Evolutionary conservation across 2,113 vertebrate genomes (phyloP).

Genomic region (Terrapene triunguis): DNA sequence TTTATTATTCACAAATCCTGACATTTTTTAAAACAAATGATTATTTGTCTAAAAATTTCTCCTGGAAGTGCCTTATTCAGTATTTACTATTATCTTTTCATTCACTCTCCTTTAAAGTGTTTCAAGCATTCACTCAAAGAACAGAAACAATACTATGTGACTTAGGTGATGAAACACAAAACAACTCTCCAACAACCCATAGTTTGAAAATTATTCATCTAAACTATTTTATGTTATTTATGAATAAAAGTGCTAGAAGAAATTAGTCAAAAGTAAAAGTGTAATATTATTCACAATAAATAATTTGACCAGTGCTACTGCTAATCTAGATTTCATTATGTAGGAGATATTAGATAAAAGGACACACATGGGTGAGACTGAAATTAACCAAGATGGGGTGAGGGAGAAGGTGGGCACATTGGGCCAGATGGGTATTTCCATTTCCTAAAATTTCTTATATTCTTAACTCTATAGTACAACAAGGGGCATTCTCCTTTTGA

Average conservation of each 20-base stretch:
- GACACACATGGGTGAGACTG: neutral
- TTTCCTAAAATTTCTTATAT: conserved; percentile 34
- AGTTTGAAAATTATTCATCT: neutral
- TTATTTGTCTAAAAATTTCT: neutral
- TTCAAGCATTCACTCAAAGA: neutral
- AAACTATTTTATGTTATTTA: neutral
- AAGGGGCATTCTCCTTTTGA: conserved; percentile 42
- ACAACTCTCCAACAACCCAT: neutral
- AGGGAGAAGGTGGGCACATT: neutral
- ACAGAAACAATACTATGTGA: neutral
- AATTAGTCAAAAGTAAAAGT: neutral
- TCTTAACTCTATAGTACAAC: neutral
- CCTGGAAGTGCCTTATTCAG: neutral
- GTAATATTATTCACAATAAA: neutral
- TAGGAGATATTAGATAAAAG: neutral
- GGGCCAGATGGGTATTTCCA: neutral
- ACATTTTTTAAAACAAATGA: neutral
- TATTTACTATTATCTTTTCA: neutral
- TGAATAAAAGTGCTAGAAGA: neutral
- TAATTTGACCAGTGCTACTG: neutral
- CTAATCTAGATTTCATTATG: neutral
- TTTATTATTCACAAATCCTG: neutral
- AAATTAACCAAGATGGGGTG: neutral
- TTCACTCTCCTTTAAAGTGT: neutral
- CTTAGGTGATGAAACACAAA: neutral